Evolutionary conservation across 2,888 invertebrate species (phyloP).

Genomic region (Hylaea fasciaria): DNA sequence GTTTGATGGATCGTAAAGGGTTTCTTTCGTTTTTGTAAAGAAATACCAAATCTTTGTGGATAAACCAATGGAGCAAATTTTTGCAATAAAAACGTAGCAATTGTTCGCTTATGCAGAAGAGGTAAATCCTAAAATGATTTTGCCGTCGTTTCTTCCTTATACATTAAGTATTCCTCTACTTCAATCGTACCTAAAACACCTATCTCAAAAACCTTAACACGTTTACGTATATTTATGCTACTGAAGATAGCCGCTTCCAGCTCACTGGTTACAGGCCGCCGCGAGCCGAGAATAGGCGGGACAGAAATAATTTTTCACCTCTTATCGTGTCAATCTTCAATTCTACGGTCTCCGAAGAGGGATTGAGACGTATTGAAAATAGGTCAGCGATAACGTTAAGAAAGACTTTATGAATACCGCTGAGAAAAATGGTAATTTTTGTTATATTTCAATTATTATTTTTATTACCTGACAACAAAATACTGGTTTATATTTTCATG

Average conservation of each 20-base stretch:
- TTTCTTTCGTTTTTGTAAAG: too few species aligned
- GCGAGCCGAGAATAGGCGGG: conserved; percentile 31
- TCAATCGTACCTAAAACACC: neutral
- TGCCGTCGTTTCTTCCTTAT: too few species aligned
- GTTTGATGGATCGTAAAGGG: neutral
- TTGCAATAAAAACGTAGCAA: too few species aligned
- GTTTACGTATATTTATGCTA: neutral
- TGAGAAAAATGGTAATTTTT: too few species aligned
- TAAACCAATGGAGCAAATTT: too few species aligned
- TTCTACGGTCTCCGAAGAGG: conserved; percentile 32
- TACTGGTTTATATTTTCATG: too few species aligned
- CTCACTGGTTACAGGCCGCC: conserved; percentile 3
- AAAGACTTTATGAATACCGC: conserved; percentile 18
- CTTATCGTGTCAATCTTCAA: conserved; percentile 41
- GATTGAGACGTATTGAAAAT: conserved; percentile 39
- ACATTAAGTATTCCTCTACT: neutral
- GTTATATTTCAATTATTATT: conserved; percentile 11
- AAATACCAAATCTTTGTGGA: too few species aligned
- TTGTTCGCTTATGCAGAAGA: too few species aligned
- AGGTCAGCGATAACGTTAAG: conserved; percentile 31
- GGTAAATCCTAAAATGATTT: too few species aligned
- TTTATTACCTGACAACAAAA: neutral
- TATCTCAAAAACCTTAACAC: conserved; percentile 2
- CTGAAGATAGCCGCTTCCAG: conserved; percentile 1
- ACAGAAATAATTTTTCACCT: conserved; percentile 40